Conservation (phyloP, 2,113 vertebrate species). For the Apus apus region DNA sequence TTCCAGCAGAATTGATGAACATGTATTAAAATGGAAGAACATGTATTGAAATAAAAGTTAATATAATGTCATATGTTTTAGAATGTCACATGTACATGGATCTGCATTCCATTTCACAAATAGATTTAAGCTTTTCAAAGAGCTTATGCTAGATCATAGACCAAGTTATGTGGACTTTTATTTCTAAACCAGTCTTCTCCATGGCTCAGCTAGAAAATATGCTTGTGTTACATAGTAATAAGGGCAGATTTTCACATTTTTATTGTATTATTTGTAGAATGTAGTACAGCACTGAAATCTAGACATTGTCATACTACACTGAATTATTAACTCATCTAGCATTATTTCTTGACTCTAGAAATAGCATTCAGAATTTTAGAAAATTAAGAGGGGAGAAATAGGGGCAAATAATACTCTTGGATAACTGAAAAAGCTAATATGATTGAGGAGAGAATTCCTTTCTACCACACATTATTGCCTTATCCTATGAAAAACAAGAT, state of each 20-base stretch:
- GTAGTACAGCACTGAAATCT: background rate
- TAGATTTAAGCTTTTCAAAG: background rate
- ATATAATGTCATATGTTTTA: background rate
- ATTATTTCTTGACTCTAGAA: background rate
- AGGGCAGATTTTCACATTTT: background rate
- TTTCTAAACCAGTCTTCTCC: background rate
- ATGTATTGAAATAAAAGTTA: background rate
- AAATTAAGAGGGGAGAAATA: background rate
- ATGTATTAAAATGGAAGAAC: background rate
- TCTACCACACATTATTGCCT: background rate
- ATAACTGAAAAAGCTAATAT: slow-evolving; percentile 20
- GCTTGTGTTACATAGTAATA: background rate
- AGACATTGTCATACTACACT: background rate
- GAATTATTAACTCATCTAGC: background rate
- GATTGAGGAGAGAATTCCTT: slow-evolving; percentile 1
- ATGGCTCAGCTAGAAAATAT: background rate
- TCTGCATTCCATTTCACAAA: background rate
- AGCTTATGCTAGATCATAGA: background rate
- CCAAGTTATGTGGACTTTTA: background rate
- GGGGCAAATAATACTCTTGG: background rate
- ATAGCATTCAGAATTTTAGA: slow-evolving; percentile 12
- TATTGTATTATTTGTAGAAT: background rate
- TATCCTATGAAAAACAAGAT: background rate
- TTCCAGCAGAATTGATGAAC: background rate
- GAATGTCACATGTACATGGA: background rate